Conservation (phyloP, 2,797 vertebrate genomes). For the Alosa sapidissima region DNA sequence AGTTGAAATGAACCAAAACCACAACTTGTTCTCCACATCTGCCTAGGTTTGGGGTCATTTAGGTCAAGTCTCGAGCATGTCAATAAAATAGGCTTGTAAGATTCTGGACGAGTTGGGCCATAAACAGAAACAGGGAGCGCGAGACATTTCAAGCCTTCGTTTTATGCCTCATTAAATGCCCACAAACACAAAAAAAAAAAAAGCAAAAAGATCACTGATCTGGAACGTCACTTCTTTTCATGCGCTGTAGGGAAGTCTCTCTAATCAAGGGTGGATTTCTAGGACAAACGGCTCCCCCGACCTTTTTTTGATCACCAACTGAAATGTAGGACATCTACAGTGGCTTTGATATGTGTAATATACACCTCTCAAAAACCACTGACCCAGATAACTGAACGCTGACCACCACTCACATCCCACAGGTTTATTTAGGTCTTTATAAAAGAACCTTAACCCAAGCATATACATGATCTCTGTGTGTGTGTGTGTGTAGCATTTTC, state of each 20-base stretch:
- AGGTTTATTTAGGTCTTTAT: constrained; percentile 19
- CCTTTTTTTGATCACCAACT: background rate
- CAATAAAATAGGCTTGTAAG: background rate
- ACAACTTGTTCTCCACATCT: background rate
- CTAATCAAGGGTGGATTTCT: background rate
- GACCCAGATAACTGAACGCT: background rate
- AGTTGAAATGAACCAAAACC: background rate
- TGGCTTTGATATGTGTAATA: background rate
- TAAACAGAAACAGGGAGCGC: background rate
- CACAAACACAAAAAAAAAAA: background rate
- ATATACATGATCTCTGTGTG: background rate
- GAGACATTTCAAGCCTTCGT: constrained; percentile 8
- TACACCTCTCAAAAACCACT: background rate
- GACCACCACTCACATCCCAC: background rate
- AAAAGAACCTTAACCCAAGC: constrained; percentile 7
- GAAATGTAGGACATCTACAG: background rate
- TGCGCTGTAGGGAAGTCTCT: background rate
- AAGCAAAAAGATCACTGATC: background rate
- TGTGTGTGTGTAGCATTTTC: background rate
- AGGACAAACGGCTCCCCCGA: background rate
- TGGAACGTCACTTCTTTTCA: background rate
- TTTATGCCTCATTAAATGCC: background rate
- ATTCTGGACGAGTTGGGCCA: background rate
- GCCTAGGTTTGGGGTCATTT: background rate
- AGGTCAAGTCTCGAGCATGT: background rate